These are phyloP conservation scores for Cinara cedri DNA, from an alignment of 2,888 invertebrate genomes.

Conservation along the genomic window DNA sequence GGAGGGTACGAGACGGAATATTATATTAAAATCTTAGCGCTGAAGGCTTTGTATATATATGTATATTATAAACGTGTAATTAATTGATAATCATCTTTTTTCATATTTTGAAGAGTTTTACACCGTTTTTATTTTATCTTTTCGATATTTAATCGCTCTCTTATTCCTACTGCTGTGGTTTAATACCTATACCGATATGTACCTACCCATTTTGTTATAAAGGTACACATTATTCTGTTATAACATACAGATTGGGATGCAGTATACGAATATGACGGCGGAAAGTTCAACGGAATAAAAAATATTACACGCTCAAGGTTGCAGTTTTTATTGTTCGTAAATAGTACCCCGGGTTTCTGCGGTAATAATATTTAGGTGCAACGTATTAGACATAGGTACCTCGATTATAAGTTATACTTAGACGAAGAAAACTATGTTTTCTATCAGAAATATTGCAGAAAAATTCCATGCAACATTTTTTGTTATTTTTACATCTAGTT, in stretches of 20 bases:
- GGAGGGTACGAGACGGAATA: slow-evolving; percentile 29
- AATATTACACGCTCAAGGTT: slow-evolving; percentile 15
- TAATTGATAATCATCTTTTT: slow-evolving; percentile 54
- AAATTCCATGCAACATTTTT: no score
- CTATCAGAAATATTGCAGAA: no score
- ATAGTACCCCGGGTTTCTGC: no score
- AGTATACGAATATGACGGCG: no score
- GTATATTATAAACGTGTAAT: slow-evolving; percentile 50
- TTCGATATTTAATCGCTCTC: no score
- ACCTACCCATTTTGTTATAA: neutral
- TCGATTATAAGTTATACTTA: no score
- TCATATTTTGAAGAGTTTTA: neutral
- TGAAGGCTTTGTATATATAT: slow-evolving; percentile 41
- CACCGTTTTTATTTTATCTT: slow-evolving; percentile 32
- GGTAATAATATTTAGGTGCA: no score
- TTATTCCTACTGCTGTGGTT: no score
- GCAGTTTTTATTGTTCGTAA: neutral
- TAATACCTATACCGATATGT: neutral
- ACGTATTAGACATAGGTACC: no score
- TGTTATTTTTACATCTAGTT: no score
- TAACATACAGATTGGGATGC: neutral
- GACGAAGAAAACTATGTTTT: no score
- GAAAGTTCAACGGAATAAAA: neutral
- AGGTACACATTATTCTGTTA: neutral
- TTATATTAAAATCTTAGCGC: slow-evolving; percentile 42